phyloP scores from a whole-genome alignment of 2,888 invertebrate species.

The Monochamus alternatus region DNA sequence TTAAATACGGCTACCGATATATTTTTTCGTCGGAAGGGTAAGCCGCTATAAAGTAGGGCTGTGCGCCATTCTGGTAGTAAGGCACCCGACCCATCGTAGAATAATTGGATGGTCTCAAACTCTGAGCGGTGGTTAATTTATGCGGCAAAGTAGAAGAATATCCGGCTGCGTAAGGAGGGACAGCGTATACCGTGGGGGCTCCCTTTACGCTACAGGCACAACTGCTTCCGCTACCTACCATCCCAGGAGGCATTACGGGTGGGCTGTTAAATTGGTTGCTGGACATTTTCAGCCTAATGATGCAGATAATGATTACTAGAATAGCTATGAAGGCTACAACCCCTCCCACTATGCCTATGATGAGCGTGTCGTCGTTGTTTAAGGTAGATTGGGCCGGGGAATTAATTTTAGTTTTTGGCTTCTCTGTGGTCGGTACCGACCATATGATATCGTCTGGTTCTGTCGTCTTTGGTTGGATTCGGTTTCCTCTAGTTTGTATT shows the following conservation, averaged over 20 bases:
- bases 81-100: slow-evolving; percentile 77
- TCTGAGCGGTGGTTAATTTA: slow-evolving; percentile 73
- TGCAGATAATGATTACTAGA: slow-evolving; percentile 90
- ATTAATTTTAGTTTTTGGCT: slow-evolving; percentile 75
- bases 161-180: slow-evolving; percentile 75
- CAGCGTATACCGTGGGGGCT: slow-evolving; percentile 73
- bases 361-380: slow-evolving; percentile 92
- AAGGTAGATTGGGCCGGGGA: slow-evolving; percentile 76
- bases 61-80: slow-evolving; percentile 71
- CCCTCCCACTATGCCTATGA: slow-evolving; percentile 95
- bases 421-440: slow-evolving; percentile 83
- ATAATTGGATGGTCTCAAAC: slow-evolving; percentile 65
- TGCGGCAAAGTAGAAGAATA: slow-evolving; percentile 79
- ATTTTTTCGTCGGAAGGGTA: slow-evolving; percentile 79
- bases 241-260: slow-evolving; percentile 59
- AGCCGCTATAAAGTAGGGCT: slow-evolving; percentile 77
- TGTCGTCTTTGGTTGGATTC: slow-evolving; percentile 75
- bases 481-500: slow-evolving; percentile 66
- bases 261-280: slow-evolving; percentile 84
- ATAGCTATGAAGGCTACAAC: slow-evolving; percentile 93
- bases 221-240: slow-evolving; percentile 73
- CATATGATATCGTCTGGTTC: slow-evolving; percentile 90
- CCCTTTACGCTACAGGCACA: slow-evolving; percentile 73
- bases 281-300: slow-evolving; percentile 76
- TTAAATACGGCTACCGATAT: slow-evolving; percentile 72